Evolutionary conservation across 2,888 invertebrate species (phyloP).

Genomic region (Syrphus vitripennis): DNA sequence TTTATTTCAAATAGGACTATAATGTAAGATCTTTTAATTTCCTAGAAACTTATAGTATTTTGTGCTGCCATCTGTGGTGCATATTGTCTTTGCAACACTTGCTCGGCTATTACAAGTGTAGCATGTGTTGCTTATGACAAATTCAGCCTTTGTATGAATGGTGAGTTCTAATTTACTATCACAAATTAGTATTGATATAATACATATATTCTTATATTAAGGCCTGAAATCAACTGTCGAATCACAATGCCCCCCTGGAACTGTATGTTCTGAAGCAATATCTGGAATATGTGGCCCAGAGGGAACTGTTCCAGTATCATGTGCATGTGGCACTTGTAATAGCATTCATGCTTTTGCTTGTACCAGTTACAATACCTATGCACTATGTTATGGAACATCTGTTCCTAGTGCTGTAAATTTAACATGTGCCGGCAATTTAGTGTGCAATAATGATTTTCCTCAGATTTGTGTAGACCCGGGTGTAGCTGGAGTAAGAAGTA

Average conservation of each 20-base stretch:
- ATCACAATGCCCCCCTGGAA: conserved; percentile 31
- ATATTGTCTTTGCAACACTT: conserved; percentile 38
- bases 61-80: conserved; percentile 1
- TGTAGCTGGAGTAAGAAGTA: conserved; percentile 16
- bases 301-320: background rate
- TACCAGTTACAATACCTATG: conserved; percentile 5
- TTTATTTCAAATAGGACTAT: too few relatives aligned
- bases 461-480: conserved; percentile 25
- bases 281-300: background rate
- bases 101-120: conserved; percentile 26
- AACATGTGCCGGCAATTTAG: background rate
- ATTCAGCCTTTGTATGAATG: conserved; percentile 35
- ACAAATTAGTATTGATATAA: too few relatives aligned
- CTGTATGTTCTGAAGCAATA: conserved; percentile 17
- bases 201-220: background rate
- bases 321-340: conserved; percentile 18
- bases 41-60: background rate
- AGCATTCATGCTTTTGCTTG: conserved; percentile 15
- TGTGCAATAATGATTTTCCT: conserved; percentile 29
- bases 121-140: conserved; percentile 33
- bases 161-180: conserved; percentile 9
- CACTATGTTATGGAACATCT: conserved; percentile 18
- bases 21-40: too few relatives aligned
- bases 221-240: background rate
- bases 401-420: background rate